phyloP scores from a whole-genome alignment of 2,888 invertebrate species.

The Tholera decimalis region DNA sequence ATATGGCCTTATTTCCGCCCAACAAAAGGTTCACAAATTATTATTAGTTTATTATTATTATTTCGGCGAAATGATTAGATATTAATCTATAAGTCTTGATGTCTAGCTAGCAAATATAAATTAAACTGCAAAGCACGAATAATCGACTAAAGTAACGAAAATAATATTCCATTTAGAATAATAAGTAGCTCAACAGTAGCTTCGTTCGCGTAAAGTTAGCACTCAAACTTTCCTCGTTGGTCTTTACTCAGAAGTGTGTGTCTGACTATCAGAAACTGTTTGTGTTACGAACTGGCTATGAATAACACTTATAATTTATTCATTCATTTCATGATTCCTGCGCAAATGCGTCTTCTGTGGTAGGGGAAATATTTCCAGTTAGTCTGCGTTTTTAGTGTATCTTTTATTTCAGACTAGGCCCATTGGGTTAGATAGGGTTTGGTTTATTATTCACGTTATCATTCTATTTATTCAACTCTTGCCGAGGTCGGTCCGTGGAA shows the following conservation, averaged over 20 bases:
- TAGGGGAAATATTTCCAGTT: neutral
- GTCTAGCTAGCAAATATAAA: slow-evolving; percentile 17
- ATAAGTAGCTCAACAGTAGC: slow-evolving; percentile 32
- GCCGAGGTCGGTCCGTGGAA: too few relatives aligned
- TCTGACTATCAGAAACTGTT: slow-evolving; percentile 49
- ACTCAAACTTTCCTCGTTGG: slow-evolving; percentile 42
- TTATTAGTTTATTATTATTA: too few relatives aligned
- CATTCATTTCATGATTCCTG: slow-evolving; percentile 33
- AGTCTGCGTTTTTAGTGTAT: neutral
- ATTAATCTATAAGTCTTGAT: neutral
- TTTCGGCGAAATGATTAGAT: too few relatives aligned
- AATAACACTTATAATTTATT: slow-evolving; percentile 44
- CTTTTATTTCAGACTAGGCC: neutral
- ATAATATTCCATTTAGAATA: slow-evolving; percentile 42
- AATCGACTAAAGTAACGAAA: slow-evolving; percentile 34
- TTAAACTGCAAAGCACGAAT: slow-evolving; percentile 24
- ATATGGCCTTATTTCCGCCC: too few relatives aligned
- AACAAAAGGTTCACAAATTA: too few relatives aligned
- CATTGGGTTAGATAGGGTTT: neutral
- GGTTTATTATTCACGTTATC: neutral
- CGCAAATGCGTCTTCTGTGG: slow-evolving; percentile 11
- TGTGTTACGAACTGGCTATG: slow-evolving; percentile 38
- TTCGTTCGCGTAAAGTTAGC: slow-evolving; percentile 41
- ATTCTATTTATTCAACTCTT: too few relatives aligned
- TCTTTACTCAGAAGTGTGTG: slow-evolving; percentile 45